phyloP scores from a whole-genome alignment of 2,888 invertebrate genomes.

The Amphipyra berbera region DNA sequence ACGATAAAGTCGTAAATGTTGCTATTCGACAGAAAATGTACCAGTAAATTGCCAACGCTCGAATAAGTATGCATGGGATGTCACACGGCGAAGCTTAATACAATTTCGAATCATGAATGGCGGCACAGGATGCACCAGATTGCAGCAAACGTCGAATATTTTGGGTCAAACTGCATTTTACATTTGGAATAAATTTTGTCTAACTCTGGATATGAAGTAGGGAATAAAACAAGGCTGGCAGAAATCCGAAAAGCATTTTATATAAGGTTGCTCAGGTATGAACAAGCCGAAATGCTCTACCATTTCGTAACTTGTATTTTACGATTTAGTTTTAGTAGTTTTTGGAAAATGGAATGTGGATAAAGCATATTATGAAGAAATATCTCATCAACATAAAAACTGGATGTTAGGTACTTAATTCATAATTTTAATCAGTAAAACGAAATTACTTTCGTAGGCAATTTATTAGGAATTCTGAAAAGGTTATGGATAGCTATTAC shows the following conservation, averaged over 20 bases:
- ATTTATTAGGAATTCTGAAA: too few relatives aligned
- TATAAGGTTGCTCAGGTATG: slow-evolving; percentile 2
- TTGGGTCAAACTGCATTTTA: slow-evolving; percentile 27
- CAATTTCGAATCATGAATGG: slow-evolving; percentile 34
- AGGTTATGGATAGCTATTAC: too few relatives aligned
- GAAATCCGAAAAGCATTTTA: slow-evolving; percentile 15
- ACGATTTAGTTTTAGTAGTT: slow-evolving; percentile 8
- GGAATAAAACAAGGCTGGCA: slow-evolving; percentile 20
- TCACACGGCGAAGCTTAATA: slow-evolving; percentile 25
- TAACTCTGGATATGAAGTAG: slow-evolving; percentile 1
- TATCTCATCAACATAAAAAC: slow-evolving; percentile 13
- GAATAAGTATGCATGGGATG: slow-evolving; percentile 8
- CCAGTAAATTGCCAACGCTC: slow-evolving; percentile 14
- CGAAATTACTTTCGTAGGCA: slow-evolving; percentile 42
- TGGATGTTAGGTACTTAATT: slow-evolving; percentile 10
- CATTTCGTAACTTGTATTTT: slow-evolving; percentile 15
- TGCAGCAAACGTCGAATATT: slow-evolving; percentile 19
- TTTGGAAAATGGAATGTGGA: background rate
- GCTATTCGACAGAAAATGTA: slow-evolving; percentile 14
- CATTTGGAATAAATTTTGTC: slow-evolving; percentile 20
- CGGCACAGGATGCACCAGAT: slow-evolving; percentile 8
- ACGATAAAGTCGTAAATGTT: slow-evolving; percentile 12
- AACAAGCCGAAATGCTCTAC: slow-evolving; percentile 19
- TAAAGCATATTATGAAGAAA: background rate
- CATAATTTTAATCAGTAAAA: slow-evolving; percentile 37